These are phyloP conservation scores for Nyctibius bracteatus DNA, from an alignment of 2,113 vertebrate species.

Conservation along the genomic window DNA sequence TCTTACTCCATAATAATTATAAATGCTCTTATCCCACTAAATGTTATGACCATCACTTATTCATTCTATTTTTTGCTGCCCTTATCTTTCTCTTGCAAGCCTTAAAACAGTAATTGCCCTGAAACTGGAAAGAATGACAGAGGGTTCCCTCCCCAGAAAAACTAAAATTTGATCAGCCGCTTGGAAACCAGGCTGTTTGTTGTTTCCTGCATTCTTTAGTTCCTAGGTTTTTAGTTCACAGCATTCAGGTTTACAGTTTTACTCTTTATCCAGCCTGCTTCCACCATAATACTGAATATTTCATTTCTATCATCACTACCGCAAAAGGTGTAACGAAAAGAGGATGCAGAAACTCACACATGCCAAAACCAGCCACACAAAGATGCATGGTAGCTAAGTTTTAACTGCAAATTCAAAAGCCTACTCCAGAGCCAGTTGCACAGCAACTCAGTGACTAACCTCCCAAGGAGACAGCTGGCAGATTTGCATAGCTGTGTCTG, in stretches of 20 bases:
- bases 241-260: neutral
- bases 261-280: neutral
- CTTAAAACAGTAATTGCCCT: neutral
- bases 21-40: neutral
- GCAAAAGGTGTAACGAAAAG: neutral
- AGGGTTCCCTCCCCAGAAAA: neutral
- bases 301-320: neutral
- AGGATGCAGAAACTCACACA: neutral
- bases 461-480: neutral
- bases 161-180: neutral
- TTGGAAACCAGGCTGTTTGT: neutral
- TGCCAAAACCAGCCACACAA: neutral
- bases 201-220: neutral
- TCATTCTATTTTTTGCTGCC: neutral
- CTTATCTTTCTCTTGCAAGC: slow-evolving; percentile 13
- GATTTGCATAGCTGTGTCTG: neutral
- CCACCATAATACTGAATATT: neutral
- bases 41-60: neutral
- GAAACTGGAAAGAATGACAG: neutral
- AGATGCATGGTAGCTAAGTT: neutral
- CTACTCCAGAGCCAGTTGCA: neutral
- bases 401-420: neutral
- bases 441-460: neutral
- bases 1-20: neutral
- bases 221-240: neutral